Base-by-base conservation (phyloP, 2,888 invertebrate species). In the Drosophila mettleri region DNA sequence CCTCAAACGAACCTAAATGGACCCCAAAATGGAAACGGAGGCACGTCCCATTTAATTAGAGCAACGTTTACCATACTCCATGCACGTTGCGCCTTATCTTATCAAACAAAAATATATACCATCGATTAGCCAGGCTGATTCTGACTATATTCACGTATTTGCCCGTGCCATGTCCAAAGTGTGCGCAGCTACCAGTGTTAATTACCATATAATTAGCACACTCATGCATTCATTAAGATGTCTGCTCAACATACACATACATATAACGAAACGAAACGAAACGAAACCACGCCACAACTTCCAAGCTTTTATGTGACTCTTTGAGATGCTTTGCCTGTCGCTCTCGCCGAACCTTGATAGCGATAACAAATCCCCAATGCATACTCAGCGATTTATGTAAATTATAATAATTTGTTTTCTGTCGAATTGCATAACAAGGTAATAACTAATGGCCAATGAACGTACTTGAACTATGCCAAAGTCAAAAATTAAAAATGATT, bases 61-160 rank as follows among this genome's bases (percentile, higher is more conserved):
- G 58, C 60, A 64, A 22, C 52, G 48, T 24, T 51, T 65, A 61
- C 69, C 60, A 65, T 64, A 49, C 63, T 29, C 39, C 41, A 53
- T 24, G 62, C 82, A 86, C 87, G 87, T 87, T 64, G 55, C 34
- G 34, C 43, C 29, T 81, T 82, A 82, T 82, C 87, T 87, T 78
- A 87, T 82, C 85, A 29, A 18, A 7, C 33, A 22, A 18, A 64
- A 20, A 20, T 55, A 46, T 34, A 49, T 39, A 69, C 39, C 41
- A 52, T 49, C 54, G 58, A 65, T 75, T 51, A 68, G 52, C 63
- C 51, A 45, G 46, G 43, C 54, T 20, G 38, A 62, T 34, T 29
- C 41, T 51, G n/a, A 9, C 10, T 9, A 10, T n/a, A n/a, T n/a
- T n/a, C n/a, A n/a, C 14, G 54, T 24, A 20, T 36, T 9, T 54